Evolutionary conservation across 2,888 invertebrate genomes (phyloP), one percentile per base, ranked within the genome.

Genomic region (Allophyes oxyacanthae): DNA sequence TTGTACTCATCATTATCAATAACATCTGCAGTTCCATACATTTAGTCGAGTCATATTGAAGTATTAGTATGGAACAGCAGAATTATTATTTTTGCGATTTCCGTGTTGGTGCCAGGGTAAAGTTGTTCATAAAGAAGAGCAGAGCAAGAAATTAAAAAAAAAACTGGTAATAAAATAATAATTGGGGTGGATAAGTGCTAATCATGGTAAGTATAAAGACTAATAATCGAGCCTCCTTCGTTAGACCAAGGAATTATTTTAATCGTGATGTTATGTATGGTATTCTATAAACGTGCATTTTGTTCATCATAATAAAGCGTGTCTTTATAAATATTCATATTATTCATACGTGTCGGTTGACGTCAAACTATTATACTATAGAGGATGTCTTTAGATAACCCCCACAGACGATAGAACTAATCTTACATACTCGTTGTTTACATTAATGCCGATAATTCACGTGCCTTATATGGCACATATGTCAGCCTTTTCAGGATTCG

Each of bases 301-400:
- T 61, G 40, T 14, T 28, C 20, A 14, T 41, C 14, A 56, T 11
- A 36, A 56, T 11, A 36, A 26, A 45, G 15, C 34, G 34, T 26
- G 7, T 28, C 36, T 49, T 44, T 28, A 46, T 36, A 41, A 57
- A 65, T 57, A 56, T 56, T 37, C 20, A 40, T 44, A 41, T 20
- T 9, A 20, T 37, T 37, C 28, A 9, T 38, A 34, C 34, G 37
- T 44, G n/a, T 59, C 11, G 8, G 25, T 13, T 62, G 52, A 61
- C 52, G 62, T 60, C 62, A 37, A 57, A 32, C 28, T 41, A 33
- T 37, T 33, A 33, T 49, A 33, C 8, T 42, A 45, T 37, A 11
- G 14, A 57, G 8, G 26, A 44, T 57, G 41, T 51, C 20, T 9
- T 32, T 20, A 40, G 43, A 48, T 37, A 49, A 36, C 6, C 8